Evolutionary conservation across 1,140 invertebrate species (phyloP).

Genomic region (Thaumetopoea pityocampa): DNA sequence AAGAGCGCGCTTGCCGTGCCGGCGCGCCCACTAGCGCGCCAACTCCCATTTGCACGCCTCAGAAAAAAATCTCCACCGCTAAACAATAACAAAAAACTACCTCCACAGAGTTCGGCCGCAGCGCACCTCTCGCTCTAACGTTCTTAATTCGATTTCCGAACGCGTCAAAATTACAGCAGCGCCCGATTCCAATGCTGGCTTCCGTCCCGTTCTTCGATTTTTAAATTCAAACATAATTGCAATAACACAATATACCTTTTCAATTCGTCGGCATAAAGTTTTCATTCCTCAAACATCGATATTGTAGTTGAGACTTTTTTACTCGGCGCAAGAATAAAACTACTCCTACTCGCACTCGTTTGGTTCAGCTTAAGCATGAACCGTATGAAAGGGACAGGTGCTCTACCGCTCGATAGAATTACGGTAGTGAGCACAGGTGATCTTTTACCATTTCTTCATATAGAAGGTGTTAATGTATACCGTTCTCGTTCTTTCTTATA

Average conservation of each 20-base stretch:
- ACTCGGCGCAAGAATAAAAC: conserved; percentile 31
- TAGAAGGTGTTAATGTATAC: conserved; percentile 63
- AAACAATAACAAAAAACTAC: conserved; percentile 72
- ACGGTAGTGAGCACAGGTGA: conserved; percentile 76
- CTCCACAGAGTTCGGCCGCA: conserved; percentile 57
- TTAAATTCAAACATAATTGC: conserved; percentile 20
- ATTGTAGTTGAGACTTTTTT: conserved; percentile 31
- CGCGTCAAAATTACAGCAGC: conserved; percentile 69
- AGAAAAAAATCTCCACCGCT: conserved; percentile 65
- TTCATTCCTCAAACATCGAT: conserved; percentile 19
- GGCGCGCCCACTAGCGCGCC: conserved; percentile 70
- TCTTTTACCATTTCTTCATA: conserved; percentile 68
- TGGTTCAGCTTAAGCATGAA: conserved; percentile 69
- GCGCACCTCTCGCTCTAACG: conserved; percentile 70
- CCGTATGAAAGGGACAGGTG: conserved; percentile 73
- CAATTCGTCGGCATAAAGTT: conserved; percentile 9
- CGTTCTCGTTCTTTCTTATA: conserved; percentile 47
- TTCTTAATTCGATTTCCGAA: conserved; percentile 73
- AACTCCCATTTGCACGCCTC: conserved; percentile 73
- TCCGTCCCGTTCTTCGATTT: conserved; percentile 56
- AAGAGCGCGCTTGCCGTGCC: conserved; percentile 68
- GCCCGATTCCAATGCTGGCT: conserved; percentile 64
- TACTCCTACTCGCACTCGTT: conserved; percentile 74
- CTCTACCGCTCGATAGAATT: conserved; percentile 69
- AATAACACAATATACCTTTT: conserved; percentile 16